These are phyloP conservation scores for Toxonevra muliebris DNA, from an alignment of 2,888 invertebrate genomes.

Conservation along the genomic window DNA sequence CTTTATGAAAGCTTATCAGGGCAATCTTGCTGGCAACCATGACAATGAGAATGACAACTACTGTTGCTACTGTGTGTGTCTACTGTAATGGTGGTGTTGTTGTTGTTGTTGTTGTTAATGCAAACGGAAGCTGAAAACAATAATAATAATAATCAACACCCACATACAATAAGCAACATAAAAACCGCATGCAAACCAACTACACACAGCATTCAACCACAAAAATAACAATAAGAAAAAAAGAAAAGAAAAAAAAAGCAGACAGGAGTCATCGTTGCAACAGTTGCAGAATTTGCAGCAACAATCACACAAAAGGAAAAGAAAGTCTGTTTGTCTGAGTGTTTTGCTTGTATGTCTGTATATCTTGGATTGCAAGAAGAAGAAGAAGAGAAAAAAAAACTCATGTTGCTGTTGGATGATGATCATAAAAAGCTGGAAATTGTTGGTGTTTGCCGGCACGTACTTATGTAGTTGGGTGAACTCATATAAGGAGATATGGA, in stretches of 20 bases:
- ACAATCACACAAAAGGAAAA: background rate
- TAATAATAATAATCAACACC: conserved; percentile 31
- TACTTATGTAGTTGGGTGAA: too few species aligned
- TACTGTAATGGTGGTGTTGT: conserved; percentile 6
- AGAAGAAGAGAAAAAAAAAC: too few species aligned
- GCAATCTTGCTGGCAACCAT: conserved; percentile 13
- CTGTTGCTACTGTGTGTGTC: conserved; percentile 22
- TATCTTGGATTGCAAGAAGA: too few species aligned
- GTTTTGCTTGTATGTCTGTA: too few species aligned
- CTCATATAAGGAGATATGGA: too few species aligned
- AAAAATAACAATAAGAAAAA: background rate
- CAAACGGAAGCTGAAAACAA: conserved; percentile 20
- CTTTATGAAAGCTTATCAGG: too few species aligned
- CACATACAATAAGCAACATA: conserved; percentile 12
- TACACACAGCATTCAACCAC: background rate
- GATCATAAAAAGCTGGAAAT: too few species aligned
- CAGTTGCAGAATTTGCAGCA: background rate
- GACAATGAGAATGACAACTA: conserved; percentile 30
- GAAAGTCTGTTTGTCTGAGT: too few species aligned
- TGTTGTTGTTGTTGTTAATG: background rate
- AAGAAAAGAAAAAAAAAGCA: background rate
- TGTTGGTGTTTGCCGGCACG: too few species aligned
- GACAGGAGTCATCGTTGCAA: background rate
- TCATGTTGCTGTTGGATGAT: too few species aligned
- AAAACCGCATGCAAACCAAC: too few species aligned